These are phyloP conservation scores for Orthosia cruda DNA, from an alignment of 2,888 invertebrate species.

Conservation along the genomic window DNA sequence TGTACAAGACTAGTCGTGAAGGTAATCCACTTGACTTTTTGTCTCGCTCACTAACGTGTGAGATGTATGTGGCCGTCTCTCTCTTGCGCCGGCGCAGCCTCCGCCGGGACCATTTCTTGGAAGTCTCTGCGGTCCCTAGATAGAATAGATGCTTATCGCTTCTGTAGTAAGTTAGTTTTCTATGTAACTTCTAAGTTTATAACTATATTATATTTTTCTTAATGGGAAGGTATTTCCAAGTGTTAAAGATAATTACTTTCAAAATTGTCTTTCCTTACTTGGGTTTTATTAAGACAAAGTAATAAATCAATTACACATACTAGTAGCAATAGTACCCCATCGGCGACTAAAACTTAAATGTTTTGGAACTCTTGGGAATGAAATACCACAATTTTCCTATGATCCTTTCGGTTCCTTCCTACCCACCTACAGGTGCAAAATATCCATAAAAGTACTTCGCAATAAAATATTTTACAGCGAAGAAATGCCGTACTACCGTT, in stretches of 20 bases:
- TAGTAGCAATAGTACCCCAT: not conserved
- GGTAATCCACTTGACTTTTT: constrained; percentile 82
- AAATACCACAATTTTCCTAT: not conserved
- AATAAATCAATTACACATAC: not conserved
- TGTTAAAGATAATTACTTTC: constrained; percentile 4
- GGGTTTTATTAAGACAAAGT: not conserved
- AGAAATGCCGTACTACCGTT: not conserved
- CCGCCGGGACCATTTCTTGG: constrained; percentile 82
- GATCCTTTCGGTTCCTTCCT: not conserved
- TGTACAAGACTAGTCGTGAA: constrained; percentile 79
- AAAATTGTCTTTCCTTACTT: constrained; percentile 19
- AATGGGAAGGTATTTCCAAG: not conserved
- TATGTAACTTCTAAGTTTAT: constrained; percentile 71
- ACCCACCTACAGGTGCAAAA: not conserved
- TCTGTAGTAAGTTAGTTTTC: constrained; percentile 77
- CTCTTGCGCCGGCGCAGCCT: constrained; percentile 77
- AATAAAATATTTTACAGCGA: constrained; percentile 1
- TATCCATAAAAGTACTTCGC: not conserved
- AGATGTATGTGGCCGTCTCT: constrained; percentile 64
- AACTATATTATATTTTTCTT: constrained; percentile 36
- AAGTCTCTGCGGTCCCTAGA: constrained; percentile 77
- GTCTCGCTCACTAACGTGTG: constrained; percentile 70
- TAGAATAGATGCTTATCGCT: constrained; percentile 79
- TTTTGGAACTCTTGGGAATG: not conserved
- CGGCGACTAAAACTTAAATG: not conserved